A percentile compares a stretch with the other conserved stretches of the same genome.
Evolutionary conservation across 2,113 vertebrate species (phyloP).

Genomic region (Ictalurus furcatus): DNA sequence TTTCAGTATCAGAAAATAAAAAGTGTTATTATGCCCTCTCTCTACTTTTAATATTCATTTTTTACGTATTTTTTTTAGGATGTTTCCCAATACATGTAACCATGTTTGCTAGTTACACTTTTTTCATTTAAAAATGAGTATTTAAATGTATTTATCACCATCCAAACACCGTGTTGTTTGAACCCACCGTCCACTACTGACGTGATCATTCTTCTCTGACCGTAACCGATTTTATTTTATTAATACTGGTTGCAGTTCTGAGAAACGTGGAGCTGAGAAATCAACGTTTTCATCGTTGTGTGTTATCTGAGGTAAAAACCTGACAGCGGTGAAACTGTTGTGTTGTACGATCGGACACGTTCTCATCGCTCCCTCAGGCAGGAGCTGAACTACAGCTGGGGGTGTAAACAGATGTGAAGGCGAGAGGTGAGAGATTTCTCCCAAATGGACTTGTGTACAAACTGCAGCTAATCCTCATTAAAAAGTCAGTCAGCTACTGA

Average conservation of each 20-base stretch:
- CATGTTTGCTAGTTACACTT: too few species aligned
- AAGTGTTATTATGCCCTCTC: too few species aligned
- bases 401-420: neutral
- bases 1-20: too few species aligned
- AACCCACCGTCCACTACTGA: neutral
- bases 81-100: too few species aligned
- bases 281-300: neutral
- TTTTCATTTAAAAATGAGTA: too few species aligned
- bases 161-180: neutral
- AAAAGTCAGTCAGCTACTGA: neutral
- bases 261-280: neutral
- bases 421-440: slow-evolving; percentile 5
- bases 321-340: neutral
- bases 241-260: neutral
- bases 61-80: too few species aligned
- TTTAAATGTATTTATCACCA: too few species aligned
- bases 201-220: neutral
- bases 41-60: too few species aligned
- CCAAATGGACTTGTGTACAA: neutral
- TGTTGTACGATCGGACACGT: neutral
- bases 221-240: neutral
- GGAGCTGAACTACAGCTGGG: slow-evolving; percentile 8
- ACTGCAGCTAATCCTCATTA: slow-evolving; percentile 18
- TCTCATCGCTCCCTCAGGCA: neutral
- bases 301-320: neutral